Evolutionary conservation across 2,888 invertebrate genomes (phyloP).

Genomic region (Xanthia icteritia): DNA sequence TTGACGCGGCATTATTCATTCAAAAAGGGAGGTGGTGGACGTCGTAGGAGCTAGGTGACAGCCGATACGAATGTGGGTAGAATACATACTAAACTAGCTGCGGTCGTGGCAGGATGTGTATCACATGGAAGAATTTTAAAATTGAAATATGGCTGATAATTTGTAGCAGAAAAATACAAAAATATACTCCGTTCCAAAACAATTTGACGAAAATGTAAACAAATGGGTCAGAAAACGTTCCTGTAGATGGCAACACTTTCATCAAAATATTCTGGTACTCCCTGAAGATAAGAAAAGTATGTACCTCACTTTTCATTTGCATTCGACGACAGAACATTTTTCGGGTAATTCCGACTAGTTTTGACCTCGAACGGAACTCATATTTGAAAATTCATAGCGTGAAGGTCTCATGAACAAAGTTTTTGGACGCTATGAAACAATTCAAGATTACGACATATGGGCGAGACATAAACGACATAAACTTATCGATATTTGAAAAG

Average conservation of each 20-base stretch:
- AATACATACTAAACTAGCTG: slow-evolving; percentile 60
- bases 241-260: background rate
- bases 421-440: background rate
- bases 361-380: background rate
- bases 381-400: background rate
- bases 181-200: background rate
- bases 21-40: slow-evolving; percentile 73
- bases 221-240: background rate
- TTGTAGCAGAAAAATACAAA: background rate
- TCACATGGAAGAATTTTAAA: background rate
- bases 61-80: slow-evolving; percentile 64
- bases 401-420: background rate
- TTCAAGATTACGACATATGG: background rate
- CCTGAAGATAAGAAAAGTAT: background rate
- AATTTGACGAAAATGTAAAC: background rate
- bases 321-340: background rate
- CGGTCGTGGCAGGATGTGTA: slow-evolving; percentile 38
- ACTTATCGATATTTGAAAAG: background rate
- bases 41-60: slow-evolving; percentile 67
- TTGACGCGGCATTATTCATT: slow-evolving; percentile 81
- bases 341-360: background rate
- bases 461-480: no score
- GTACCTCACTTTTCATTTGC: background rate
- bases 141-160: background rate
- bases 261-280: background rate